Base-by-base conservation (phyloP, 2,888 invertebrate species). In the Cinara cedri region DNA sequence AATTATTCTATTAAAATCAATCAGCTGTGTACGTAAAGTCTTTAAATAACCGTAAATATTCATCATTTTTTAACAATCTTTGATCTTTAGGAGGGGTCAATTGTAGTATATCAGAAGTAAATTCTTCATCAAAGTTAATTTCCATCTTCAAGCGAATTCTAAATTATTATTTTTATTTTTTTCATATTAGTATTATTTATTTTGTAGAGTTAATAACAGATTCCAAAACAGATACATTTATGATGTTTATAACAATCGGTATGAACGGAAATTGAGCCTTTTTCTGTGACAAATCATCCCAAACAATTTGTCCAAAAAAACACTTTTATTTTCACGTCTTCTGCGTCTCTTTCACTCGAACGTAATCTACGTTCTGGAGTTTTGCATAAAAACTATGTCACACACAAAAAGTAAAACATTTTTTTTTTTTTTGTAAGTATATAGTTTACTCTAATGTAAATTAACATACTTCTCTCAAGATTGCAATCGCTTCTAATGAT, bases 91-190 rank as follows among this genome's bases (percentile, higher is more conserved):
- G 97, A 81, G 98, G 98, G 66, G 98, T 98, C 84, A 99, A 89
- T 82, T 97, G 93, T 0, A 99, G 94, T 85, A 93, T 92, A 86
- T 99, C 99, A 0, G 95, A 94, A 76, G 99, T 99, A 86, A 99
- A 99, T 87, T 99, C 99, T 86, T 98, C 98, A 87, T 99, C 99
- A 87, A 99, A 99, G 87, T 99, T 99, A n/a, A 85, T 97, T 97
- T 34, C 99, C 99, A 87, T 99, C 99, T 87, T 99, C 99, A 85
- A 94, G 89, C 84, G 92, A 91, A 84, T 90, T 89, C 95, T 95
- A 65, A n/a, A n/a, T n/a, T n/a, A n/a, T n/a, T 8, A 8, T n/a
- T 44, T 16, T 10, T 44, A 26, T 49, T 6, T 10, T 44, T 14
- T 24, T n/a, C 21, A 71, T 14, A 54, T 55, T 13, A 54, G 24